Evolutionary conservation across 2,888 invertebrate genomes (phyloP).

Genomic region (Ecdyonurus torrentis): DNA sequence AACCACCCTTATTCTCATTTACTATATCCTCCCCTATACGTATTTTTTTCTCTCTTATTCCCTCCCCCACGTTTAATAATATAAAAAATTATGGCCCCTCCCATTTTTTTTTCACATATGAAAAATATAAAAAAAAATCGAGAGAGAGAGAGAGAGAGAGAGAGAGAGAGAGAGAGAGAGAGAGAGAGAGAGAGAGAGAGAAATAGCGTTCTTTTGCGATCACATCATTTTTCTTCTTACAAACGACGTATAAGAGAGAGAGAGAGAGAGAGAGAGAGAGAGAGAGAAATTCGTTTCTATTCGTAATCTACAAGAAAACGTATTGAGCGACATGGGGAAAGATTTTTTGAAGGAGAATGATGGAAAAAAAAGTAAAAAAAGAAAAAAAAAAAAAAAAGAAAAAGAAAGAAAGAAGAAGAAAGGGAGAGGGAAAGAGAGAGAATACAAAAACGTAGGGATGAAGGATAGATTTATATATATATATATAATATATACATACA

Average conservation of each 20-base stretch:
- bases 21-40: neutral
- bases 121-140: neutral
- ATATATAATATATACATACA: too few species aligned
- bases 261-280: neutral
- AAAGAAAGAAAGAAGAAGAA: too few species aligned
- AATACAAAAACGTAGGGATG: too few species aligned
- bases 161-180: neutral
- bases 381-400: too few species aligned
- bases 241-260: too few species aligned
- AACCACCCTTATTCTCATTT: neutral
- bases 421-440: neutral
- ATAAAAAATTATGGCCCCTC: neutral
- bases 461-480: neutral
- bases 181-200: neutral
- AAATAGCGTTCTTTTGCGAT: neutral
- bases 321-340: neutral
- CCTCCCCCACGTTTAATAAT: neutral
- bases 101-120: neutral
- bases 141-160: neutral
- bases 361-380: too few species aligned
- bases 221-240: neutral
- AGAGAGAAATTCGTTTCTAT: neutral
- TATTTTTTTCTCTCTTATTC: too few species aligned
- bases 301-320: neutral
- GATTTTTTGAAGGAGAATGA: too few species aligned